A percentile compares a stretch with the other conserved stretches of the same genome.
Evolutionary conservation across 2,797 vertebrate genomes (phyloP).

Genomic region (Sternarchorhynchus goeldii): DNA sequence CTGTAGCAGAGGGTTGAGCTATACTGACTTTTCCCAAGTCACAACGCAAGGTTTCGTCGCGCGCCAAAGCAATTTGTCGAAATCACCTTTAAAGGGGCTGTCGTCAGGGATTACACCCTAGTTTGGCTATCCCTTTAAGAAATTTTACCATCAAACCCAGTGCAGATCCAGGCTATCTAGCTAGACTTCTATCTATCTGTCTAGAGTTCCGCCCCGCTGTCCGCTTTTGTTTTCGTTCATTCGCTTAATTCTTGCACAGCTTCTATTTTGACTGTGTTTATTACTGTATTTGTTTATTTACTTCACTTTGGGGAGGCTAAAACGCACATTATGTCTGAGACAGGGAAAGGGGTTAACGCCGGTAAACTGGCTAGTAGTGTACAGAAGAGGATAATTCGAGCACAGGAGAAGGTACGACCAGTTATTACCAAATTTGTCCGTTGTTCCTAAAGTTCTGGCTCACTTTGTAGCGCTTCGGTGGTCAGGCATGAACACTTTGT

Average conservation of each 20-base stretch:
- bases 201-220: constrained; percentile 40
- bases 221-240: constrained; percentile 3
- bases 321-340: constrained; percentile 85
- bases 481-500: background rate
- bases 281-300: constrained; percentile 21
- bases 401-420: constrained; percentile 92
- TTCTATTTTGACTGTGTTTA: constrained; percentile 25
- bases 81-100: constrained; percentile 68
- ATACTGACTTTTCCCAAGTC: background rate
- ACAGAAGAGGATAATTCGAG: constrained; percentile 94
- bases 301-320: constrained; percentile 24
- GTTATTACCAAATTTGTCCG: background rate
- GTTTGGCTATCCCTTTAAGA: constrained; percentile 52
- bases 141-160: constrained; percentile 54
- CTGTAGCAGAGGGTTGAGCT: no score
- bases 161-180: constrained; percentile 41
- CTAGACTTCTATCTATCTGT: background rate
- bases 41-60: background rate
- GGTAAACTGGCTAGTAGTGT: constrained; percentile 94
- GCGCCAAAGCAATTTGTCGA: no score
- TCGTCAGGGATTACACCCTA: constrained; percentile 63
- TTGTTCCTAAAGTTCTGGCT: background rate
- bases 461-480: background rate
- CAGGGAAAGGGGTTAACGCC: constrained; percentile 92
- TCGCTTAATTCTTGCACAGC: background rate